Evolutionary conservation across 2,888 invertebrate species (phyloP), one percentile per base, ranked within the genome.

Genomic region (Cerastoderma edule): DNA sequence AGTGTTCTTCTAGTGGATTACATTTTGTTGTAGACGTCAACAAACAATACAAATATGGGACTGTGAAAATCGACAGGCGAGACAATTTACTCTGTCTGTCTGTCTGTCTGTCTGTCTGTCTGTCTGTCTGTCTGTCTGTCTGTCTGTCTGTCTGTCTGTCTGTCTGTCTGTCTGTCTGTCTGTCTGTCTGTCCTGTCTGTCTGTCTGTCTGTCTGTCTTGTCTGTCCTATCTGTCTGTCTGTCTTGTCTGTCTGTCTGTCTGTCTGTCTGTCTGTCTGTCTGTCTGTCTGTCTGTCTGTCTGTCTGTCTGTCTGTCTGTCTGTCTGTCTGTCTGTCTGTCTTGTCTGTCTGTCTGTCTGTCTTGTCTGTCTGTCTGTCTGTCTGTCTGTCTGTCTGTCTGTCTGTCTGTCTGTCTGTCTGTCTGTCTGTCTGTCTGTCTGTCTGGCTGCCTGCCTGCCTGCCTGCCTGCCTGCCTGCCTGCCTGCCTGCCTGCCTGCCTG

Each of bases 201-300:
- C 64, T 64, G 64, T 64, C 64, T 39, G 64, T 39, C 64, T 32
- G 64, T 39, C 33, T 64, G 64, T 39, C 64, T 39, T 16, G 6
- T 24, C 30, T 22, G 24, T 6, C 30, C 39, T 39, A 13, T n/a
- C n/a, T n/a, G n/a, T n/a, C n/a, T n/a, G n/a, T n/a, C n/a, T n/a
- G 33, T 10, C 39, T 27, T 8, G 64, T 39, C 64, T 64, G 64
- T 39, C 64, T 64, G 64, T 39, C 64, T 64, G 64, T 64, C 64
- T 28, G 60, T 28, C 27, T 57, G 39, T 16, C 39, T 16, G 8
- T 8, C 39, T 16, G 10, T 39, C n/a, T 10, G 16, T 16, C 39
- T 39, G 39, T 16, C 39, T 39, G 39, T 16, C 39, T 39, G 39
- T 16, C 39, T 39, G 39, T 16, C 39, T 39, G 39, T 8, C 39